phyloP scores from a whole-genome alignment of 2,113 vertebrate species.

The Rhombomys opimus region DNA sequence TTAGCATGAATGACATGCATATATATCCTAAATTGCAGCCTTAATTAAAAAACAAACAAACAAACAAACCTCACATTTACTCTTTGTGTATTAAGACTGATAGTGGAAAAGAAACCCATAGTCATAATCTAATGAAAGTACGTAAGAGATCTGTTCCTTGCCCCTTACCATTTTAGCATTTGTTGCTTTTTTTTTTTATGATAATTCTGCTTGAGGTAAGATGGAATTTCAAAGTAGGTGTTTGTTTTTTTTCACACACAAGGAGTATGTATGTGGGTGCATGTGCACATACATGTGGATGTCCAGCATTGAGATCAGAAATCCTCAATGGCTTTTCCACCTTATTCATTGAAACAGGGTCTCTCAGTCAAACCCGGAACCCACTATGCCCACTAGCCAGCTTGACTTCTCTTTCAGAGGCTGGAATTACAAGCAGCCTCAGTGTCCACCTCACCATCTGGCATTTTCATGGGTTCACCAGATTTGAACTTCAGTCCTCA shows the following conservation, averaged over 20 bases:
- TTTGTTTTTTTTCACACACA: too few species aligned
- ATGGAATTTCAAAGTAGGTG: too few species aligned
- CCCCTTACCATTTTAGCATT: neutral
- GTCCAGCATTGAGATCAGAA: neutral
- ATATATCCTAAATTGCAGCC: neutral
- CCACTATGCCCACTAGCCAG: neutral
- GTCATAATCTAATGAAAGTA: neutral
- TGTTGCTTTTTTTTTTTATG: neutral
- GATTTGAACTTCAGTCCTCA: neutral
- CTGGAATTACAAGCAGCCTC: neutral
- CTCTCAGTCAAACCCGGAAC: neutral
- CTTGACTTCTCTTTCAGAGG: neutral
- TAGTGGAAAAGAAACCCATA: neutral
- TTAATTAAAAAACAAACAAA: neutral
- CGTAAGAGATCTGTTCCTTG: too few species aligned
- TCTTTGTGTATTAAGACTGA: neutral
- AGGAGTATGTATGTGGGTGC: too few species aligned
- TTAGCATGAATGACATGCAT: neutral
- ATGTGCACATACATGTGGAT: neutral
- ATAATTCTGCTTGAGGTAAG: neutral
- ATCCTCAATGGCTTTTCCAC: neutral
- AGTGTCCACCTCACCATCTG: neutral
- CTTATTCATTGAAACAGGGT: too few species aligned
- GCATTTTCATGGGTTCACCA: neutral
- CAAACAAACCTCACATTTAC: neutral